Percentiles rank a stretch among this genome's conserved stretches.
These are phyloP conservation scores for Drosophila miranda DNA, from an alignment of 1,140 invertebrate species.

Conservation along the genomic window DNA sequence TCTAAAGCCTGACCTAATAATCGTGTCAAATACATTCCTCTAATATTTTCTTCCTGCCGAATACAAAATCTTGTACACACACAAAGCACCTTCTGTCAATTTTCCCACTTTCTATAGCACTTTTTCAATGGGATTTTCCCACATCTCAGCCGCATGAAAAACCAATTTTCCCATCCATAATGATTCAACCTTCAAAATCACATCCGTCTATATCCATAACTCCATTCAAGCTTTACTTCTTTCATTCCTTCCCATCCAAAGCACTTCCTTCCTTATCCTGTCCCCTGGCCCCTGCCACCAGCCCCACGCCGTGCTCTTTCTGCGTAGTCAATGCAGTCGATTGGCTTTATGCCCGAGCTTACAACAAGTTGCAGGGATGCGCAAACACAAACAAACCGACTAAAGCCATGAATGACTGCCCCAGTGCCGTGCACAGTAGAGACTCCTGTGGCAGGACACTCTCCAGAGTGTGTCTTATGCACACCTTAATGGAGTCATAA, in stretches of 20 bases:
- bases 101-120: neutral
- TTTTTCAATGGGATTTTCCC: constrained; percentile 1
- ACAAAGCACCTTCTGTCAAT: no score
- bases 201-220: constrained; percentile 25
- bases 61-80: no score
- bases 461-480: constrained; percentile 79
- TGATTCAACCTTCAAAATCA: constrained; percentile 38
- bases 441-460: constrained; percentile 36
- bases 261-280: neutral
- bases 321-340: constrained; percentile 56
- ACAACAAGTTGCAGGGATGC: constrained; percentile 55
- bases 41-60: no score
- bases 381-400: constrained; percentile 48
- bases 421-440: neutral
- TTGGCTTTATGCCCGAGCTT: constrained; percentile 62
- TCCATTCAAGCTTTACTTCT: constrained; percentile 21
- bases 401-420: constrained; percentile 54
- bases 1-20: neutral
- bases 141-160: constrained; percentile 12
- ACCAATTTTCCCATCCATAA: constrained; percentile 28
- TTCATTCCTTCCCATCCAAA: constrained; percentile 36
- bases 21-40: no score
- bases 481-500: constrained; percentile 82
- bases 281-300: constrained; percentile 4
- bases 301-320: constrained; percentile 21